These are phyloP conservation scores for Cryptocephalus moraei DNA, from an alignment of 2,888 invertebrate genomes.

Conservation along the genomic window DNA sequence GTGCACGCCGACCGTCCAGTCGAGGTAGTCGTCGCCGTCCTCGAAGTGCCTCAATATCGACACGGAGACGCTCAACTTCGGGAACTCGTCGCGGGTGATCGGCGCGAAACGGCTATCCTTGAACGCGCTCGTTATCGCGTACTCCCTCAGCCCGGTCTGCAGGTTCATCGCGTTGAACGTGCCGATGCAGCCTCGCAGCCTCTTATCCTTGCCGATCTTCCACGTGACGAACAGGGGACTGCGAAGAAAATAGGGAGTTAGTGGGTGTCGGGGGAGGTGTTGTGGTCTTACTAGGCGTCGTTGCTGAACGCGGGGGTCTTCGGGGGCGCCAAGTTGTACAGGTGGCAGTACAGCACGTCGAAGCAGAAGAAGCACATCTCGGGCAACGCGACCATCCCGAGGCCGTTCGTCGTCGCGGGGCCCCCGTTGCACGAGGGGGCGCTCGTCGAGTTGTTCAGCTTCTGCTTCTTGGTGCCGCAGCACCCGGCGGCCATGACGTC, in stretches of 20 bases:
- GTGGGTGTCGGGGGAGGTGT: too few relatives aligned
- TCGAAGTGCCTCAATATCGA: constrained; percentile 95
- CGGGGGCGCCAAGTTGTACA: constrained; percentile 88
- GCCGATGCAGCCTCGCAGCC: constrained; percentile 96
- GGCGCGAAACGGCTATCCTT: constrained; percentile 96
- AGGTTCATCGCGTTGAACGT: constrained; percentile 96
- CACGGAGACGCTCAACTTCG: constrained; percentile 87
- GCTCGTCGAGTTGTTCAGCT: constrained; percentile 57
- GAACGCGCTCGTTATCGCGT: constrained; percentile 95
- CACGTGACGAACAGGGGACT: constrained; percentile 99
- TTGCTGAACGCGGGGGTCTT: constrained; percentile 87
- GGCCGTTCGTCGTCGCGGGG: constrained; percentile 26
- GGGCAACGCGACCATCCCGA: constrained; percentile 65
- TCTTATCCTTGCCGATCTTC: constrained; percentile 93
- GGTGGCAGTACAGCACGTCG: constrained; percentile 91
- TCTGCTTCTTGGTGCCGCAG: constrained; percentile 88
- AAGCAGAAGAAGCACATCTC: constrained; percentile 99
- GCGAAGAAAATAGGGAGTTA: constrained; percentile 19
- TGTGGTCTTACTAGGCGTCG: constrained; percentile 78
- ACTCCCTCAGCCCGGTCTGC: constrained; percentile 89
- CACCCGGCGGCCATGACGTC: constrained; percentile 73
- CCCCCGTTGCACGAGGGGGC: constrained; percentile 33
- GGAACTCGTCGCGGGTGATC: constrained; percentile 86
- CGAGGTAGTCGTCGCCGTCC: constrained; percentile 87
- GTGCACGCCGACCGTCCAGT: constrained; percentile 96